Evolutionary conservation across 2,113 vertebrate genomes (phyloP), one percentile per base, ranked within the genome.

Genomic region (Nannospalax galili): DNA sequence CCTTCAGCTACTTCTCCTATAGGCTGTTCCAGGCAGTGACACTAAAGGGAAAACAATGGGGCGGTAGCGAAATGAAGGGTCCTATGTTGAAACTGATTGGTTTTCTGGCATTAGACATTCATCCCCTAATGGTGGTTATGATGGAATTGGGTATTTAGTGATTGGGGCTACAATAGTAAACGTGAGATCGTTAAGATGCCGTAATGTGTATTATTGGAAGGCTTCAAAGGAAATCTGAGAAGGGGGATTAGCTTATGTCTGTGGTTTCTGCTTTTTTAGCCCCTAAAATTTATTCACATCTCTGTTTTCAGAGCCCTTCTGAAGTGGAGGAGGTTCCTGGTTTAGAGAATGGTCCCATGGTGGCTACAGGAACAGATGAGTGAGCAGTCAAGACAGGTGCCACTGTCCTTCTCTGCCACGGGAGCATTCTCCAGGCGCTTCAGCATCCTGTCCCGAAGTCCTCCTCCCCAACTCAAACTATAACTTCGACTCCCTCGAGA

Each of bases 301-400:
- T 88, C 40, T 77, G 40, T 89, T 97, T 96, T 74, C 81, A 98
- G 97, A 96, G 93, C n/a, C 72, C 88, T 79, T 90, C 97, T 35
- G 97, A 96, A 69, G 81, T 97, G 84, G 95, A 97, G 37, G 97
- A 97, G 80, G 84, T 94, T 92, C 58, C 95, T 74, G 52, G 42
- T 94, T 90, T 86, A 89, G 96, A 95, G 64, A 92, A 82, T 30
- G 64, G 77, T 77, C 37, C 78, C 69, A 62, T 5, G 1, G 74
- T 58, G 58, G 35, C 80, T 65, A 74, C 60, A 95, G 82, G 84
- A 92, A 93, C 90, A 48, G 93, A 92, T 26, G 85, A 90, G 16
- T 88, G 86, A 93, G 60, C n/a, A 6, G 52, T 45, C 56, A 19
- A 90, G 62, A 24, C n/a, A 62, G 58, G 58, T 52, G 48, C 62